Evolutionary conservation across 2,797 vertebrate species (phyloP).

Genomic region (Geotrypetes seraphini): DNA sequence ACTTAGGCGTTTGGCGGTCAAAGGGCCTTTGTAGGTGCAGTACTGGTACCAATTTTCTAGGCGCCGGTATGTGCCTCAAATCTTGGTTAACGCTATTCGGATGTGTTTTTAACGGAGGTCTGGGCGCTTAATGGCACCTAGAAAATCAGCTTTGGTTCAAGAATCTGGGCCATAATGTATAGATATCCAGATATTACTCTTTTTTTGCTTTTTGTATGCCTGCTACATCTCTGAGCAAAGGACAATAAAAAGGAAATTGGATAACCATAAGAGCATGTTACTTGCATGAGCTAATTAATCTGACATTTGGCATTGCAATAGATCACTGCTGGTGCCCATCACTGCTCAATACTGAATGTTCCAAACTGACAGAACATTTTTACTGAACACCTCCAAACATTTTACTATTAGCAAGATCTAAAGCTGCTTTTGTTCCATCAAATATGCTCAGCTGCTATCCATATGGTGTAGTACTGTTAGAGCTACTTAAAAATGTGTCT

Average conservation of each 20-base stretch:
- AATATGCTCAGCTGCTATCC: conserved; percentile 56
- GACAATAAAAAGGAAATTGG: too few relatives aligned
- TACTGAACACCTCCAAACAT: conserved; percentile 20
- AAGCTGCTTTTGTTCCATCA: conserved; percentile 49
- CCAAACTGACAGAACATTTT: conserved; percentile 25
- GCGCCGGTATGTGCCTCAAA: too few relatives aligned
- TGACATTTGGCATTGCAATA: conserved; percentile 1
- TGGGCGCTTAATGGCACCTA: too few relatives aligned
- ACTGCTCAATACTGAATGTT: neutral
- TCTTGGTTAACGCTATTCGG: too few relatives aligned
- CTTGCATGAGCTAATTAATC: conserved; percentile 10
- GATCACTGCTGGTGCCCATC: neutral
- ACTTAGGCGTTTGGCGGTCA: too few relatives aligned
- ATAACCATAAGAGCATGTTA: neutral
- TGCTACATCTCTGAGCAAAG: conserved; percentile 16
- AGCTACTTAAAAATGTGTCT: conserved; percentile 56
- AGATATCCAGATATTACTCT: conserved; percentile 3
- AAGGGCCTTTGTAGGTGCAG: too few relatives aligned
- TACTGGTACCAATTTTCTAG: too few relatives aligned
- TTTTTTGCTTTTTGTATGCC: conserved; percentile 4
- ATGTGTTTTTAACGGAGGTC: too few relatives aligned
- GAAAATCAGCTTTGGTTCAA: too few relatives aligned
- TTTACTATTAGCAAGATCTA: conserved; percentile 41
- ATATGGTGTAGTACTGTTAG: conserved; percentile 42
- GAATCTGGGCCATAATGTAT: too few relatives aligned